These are phyloP conservation scores for Chrysolina oricalcia DNA, from an alignment of 2,888 invertebrate species.

Conservation along the genomic window DNA sequence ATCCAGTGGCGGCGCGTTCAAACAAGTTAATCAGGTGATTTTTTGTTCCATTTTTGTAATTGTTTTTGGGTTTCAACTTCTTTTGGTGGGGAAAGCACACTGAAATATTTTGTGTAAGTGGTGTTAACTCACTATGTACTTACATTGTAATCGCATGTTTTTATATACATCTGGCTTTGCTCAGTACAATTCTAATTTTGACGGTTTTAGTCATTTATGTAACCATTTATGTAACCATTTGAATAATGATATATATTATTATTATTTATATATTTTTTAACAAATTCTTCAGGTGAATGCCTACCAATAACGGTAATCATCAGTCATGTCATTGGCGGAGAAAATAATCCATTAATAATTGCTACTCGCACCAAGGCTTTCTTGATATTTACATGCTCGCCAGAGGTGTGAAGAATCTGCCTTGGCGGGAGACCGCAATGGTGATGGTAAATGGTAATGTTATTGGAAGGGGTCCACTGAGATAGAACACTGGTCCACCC, in stretches of 20 bases:
- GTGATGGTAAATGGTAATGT: constrained; percentile 31
- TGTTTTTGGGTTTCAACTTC: too few relatives aligned
- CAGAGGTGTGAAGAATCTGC: constrained; percentile 66
- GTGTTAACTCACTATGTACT: too few relatives aligned
- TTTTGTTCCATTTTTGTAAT: too few relatives aligned
- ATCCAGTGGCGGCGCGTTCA: too few relatives aligned
- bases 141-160: too few relatives aligned
- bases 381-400: constrained; percentile 57
- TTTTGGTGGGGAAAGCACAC: too few relatives aligned
- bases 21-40: too few relatives aligned
- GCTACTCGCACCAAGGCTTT: neutral
- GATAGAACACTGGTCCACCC: constrained; percentile 70
- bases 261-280: neutral
- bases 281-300: neutral
- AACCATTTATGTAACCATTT: too few relatives aligned
- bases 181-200: too few relatives aligned
- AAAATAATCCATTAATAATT: neutral
- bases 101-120: too few relatives aligned
- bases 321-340: neutral
- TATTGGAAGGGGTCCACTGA: constrained; percentile 54
- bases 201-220: too few relatives aligned
- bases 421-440: constrained; percentile 47
- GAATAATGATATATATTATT: neutral
- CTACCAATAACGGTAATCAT: neutral
- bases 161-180: too few relatives aligned